Evolutionary conservation across 2,888 invertebrate genomes (phyloP), one percentile per base, ranked within the genome.

Genomic region (Drosophila pseudotalamancana): DNA sequence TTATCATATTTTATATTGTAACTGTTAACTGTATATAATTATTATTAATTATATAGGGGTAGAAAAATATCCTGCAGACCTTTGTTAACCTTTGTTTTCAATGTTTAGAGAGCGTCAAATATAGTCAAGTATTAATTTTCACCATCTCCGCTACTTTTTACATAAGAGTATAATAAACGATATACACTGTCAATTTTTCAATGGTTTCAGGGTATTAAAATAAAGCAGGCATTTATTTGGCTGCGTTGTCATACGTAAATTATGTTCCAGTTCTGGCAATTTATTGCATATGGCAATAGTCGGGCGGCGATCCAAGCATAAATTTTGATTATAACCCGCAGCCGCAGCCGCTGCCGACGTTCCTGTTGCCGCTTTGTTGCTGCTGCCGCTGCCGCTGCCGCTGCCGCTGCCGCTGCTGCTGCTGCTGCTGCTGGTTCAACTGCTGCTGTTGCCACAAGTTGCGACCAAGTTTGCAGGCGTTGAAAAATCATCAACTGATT

Each of bases 401-500:
- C 40, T 42, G 14, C 9, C 1, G 25, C 25, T 25, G 3, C 25
- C 16, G 9, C 1, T 4, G 40, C 14, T 40, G 9, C 23, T 23
- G 6, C 23, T 1, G 25, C 16, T 14, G 9, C 25, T 25, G 9
- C 9, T 6, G 39, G n/a, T 37, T 6, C n/a, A 3, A 6, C 40
- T 43, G 53, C 32, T 32, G 48, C 45, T 34, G 48, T 40, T 39
- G 46, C 34, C 61, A 60, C 70, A 66, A 73, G 68, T 77, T 73
- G 59, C 54, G 51, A 54, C 39, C 74, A 73, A 71, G 77, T 51
- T 64, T 51, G 73, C 60, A 56, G 55, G 50, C 42, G 62, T 50
- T 60, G 59, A 61, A 72, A 72, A 61, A 74, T 67, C 87, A 79
- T 83, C 75, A 72, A 65, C 87, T 87, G 81, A 84, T 87, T 84